A percentile compares a stretch with the other conserved stretches of the same genome.
phyloP scores from a whole-genome alignment of 1,140 invertebrate genomes.

The Drosophila guanche region DNA sequence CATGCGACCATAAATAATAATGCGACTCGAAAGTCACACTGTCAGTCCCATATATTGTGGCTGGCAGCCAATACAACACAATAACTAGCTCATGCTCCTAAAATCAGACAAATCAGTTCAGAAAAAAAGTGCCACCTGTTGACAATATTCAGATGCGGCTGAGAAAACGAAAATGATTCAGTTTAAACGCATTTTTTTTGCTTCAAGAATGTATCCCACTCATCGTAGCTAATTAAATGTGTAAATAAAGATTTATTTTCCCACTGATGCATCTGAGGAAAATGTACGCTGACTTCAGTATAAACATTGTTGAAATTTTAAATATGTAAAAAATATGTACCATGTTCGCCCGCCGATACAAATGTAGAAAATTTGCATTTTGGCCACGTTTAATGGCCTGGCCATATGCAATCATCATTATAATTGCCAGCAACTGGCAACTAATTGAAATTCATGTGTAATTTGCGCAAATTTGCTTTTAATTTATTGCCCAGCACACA shows the following conservation, averaged over 20 bases:
- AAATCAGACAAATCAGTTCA: too few relatives aligned
- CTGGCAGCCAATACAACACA: not conserved
- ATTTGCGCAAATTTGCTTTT: conserved; percentile 50
- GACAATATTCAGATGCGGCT: too few relatives aligned
- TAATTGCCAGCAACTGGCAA: conserved; percentile 48
- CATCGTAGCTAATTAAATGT: too few relatives aligned
- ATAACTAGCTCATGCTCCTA: too few relatives aligned
- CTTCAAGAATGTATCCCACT: not conserved
- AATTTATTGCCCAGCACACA: conserved; percentile 35
- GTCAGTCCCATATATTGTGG: conserved; percentile 47
- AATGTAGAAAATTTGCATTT: conserved; percentile 35
- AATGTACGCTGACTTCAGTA: not conserved
- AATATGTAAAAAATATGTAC: not conserved
- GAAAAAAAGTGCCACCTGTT: too few relatives aligned
- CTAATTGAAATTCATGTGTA: conserved; percentile 57
- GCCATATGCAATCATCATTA: conserved; percentile 35
- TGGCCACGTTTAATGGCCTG: conserved; percentile 22
- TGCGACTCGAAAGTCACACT: conserved; percentile 63
- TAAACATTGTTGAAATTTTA: conserved; percentile 13
- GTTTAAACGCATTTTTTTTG: not conserved
- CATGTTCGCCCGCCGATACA: conserved; percentile 2
- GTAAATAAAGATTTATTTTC: too few relatives aligned
- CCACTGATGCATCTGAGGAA: too few relatives aligned
- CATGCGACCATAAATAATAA: conserved; percentile 78
- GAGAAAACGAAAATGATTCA: too few relatives aligned